Evolutionary conservation across 2,797 vertebrate species (phyloP).

Genomic region (Danio albolineatus): DNA sequence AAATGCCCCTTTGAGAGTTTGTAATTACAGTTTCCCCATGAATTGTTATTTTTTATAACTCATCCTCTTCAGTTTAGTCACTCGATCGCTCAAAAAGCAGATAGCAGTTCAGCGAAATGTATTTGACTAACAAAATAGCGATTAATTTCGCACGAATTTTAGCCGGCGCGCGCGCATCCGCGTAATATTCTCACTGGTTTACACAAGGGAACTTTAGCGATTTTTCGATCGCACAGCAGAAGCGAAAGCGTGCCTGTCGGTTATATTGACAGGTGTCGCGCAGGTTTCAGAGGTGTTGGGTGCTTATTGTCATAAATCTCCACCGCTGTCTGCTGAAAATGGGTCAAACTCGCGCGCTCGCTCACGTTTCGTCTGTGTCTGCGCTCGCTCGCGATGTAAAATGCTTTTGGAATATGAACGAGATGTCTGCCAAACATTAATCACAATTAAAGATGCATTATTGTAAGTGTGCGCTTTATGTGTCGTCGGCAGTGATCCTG

Average conservation of each 20-base stretch:
- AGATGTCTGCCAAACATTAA: slow-evolving; percentile 20
- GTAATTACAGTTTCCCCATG: background rate
- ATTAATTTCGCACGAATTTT: slow-evolving; percentile 15
- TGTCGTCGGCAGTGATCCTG: slow-evolving; percentile 90
- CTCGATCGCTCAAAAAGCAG: background rate
- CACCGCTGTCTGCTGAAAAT: slow-evolving; percentile 65
- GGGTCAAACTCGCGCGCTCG: slow-evolving; percentile 65
- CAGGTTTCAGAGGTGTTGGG: slow-evolving; percentile 11
- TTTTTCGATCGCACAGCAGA: background rate
- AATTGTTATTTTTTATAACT: background rate
- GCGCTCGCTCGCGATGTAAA: slow-evolving; percentile 4
- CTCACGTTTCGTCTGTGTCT: background rate
- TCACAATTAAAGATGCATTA: slow-evolving; percentile 45
- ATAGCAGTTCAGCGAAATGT: background rate
- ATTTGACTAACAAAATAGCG: background rate
- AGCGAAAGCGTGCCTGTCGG: slow-evolving; percentile 6
- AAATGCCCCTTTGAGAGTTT: background rate
- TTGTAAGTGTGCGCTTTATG: slow-evolving; percentile 74
- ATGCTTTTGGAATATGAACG: slow-evolving; percentile 1
- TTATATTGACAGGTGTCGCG: slow-evolving; percentile 26
- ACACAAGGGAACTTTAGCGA: slow-evolving; percentile 11
- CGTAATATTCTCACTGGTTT: background rate
- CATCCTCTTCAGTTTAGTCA: background rate
- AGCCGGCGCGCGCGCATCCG: background rate
- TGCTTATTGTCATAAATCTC: slow-evolving; percentile 42